These are phyloP conservation scores for Chondrilla cf. caribensis DNA, from an alignment of 37 sponge, comb jelly and placozoan genomes.

Conservation along the genomic window DNA sequence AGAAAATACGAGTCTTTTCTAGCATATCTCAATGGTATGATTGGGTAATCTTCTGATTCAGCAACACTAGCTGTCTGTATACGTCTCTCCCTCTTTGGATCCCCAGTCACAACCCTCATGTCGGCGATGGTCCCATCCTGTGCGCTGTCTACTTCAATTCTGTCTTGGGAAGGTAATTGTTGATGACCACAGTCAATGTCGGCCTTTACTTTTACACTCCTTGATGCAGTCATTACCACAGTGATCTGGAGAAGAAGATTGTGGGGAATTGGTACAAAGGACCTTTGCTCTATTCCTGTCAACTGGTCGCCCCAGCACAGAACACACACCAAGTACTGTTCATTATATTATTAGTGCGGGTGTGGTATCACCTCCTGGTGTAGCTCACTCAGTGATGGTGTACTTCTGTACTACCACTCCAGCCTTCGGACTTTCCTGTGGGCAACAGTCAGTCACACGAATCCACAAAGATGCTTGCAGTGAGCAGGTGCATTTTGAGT, in stretches of 20 bases:
- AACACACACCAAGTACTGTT: too few relatives aligned
- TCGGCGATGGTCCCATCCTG: slow-evolving; percentile 21
- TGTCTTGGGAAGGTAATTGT: neutral
- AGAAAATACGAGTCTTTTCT: neutral
- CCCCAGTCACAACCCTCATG: neutral
- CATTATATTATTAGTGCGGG: too few relatives aligned
- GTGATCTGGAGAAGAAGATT: neutral
- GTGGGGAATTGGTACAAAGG: neutral
- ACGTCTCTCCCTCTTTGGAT: neutral
- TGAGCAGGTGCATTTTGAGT: neutral
- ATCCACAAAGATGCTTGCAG: neutral
- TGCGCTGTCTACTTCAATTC: slow-evolving; percentile 18
- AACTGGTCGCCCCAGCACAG: too few relatives aligned
- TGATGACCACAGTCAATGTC: neutral
- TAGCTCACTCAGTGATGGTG: too few relatives aligned
- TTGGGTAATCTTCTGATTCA: neutral
- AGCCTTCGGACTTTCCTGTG: neutral
- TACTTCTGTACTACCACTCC: too few relatives aligned
- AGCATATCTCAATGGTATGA: neutral
- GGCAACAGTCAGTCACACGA: neutral
- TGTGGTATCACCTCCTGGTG: too few relatives aligned
- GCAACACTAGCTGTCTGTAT: neutral
- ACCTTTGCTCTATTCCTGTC: too few relatives aligned
- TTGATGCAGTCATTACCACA: neutral
- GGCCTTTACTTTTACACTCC: neutral